These are phyloP conservation scores for Chionoecetes opilio DNA, from an alignment of 1,140 invertebrate species.

Conservation along the genomic window DNA sequence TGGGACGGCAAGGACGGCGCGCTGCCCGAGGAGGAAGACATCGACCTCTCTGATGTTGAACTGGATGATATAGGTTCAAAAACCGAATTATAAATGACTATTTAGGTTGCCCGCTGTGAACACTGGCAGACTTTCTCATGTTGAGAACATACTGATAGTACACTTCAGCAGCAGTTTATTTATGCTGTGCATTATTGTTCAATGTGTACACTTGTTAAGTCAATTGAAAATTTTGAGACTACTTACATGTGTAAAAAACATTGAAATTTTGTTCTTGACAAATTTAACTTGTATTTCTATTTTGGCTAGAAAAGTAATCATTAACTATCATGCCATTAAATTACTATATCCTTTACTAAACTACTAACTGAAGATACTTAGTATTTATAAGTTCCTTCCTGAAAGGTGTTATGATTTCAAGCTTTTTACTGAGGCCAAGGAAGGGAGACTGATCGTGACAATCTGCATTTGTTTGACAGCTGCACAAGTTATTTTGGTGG, in stretches of 20 bases:
- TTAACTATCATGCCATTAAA: neutral
- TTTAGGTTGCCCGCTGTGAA: neutral
- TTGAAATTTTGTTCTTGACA: neutral
- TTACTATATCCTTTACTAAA: neutral
- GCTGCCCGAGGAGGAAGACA: constrained; percentile 94
- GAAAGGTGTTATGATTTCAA: no score
- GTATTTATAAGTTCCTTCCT: no score
- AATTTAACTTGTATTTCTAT: neutral
- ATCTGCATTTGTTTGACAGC: constrained; percentile 19
- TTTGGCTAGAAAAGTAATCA: no score
- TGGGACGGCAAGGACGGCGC: constrained; percentile 99
- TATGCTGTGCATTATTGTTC: constrained; percentile 41
- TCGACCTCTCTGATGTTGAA: constrained; percentile 95
- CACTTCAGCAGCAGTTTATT: constrained; percentile 40
- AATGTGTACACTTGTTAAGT: neutral
- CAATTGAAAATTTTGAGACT: neutral
- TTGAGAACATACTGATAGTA: constrained; percentile 64
- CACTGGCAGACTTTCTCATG: constrained; percentile 70
- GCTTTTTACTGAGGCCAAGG: no score
- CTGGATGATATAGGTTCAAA: constrained; percentile 87
- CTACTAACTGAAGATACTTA: no score
- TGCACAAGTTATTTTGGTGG: neutral
- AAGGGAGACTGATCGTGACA: neutral
- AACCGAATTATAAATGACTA: constrained; percentile 58
- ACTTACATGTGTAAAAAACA: neutral